Conservation (phyloP, 1,140 invertebrate species). For the Dreissena polymorpha region DNA sequence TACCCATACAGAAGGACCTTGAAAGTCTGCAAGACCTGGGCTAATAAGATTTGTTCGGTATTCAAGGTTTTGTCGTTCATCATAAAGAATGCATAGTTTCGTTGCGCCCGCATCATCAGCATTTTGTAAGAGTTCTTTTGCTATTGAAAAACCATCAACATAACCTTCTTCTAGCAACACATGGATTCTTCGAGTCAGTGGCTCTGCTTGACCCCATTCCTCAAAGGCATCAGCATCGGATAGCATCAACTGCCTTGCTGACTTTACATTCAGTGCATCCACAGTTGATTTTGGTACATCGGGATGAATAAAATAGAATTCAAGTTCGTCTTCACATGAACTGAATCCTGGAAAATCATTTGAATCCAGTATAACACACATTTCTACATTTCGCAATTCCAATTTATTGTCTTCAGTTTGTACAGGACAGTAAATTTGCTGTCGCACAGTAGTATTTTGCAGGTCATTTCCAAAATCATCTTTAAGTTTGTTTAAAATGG, state of each 20-base stretch:
- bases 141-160: constrained; percentile 70
- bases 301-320: constrained; percentile 30
- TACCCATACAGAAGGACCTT: constrained; percentile 70
- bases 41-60: constrained; percentile 59
- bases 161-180: constrained; percentile 65
- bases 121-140: constrained; percentile 79
- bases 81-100: constrained; percentile 70
- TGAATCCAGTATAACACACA: constrained; percentile 41
- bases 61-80: constrained; percentile 68
- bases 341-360: constrained; percentile 19
- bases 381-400: constrained; percentile 1
- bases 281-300: constrained; percentile 19
- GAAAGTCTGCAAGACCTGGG: constrained; percentile 62
- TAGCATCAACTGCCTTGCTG: constrained; percentile 26
- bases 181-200: constrained; percentile 63
- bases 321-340: constrained; percentile 20
- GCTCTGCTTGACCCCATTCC: constrained; percentile 66
- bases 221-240: constrained; percentile 18
- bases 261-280: constrained; percentile 26
- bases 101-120: constrained; percentile 75
- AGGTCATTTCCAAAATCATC: not conserved
- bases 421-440: not conserved
- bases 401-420: not conserved
- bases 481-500: constrained; percentile 21
- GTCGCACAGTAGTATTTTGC: not conserved